Evolutionary conservation across 2,888 invertebrate species (phyloP), one percentile per base, ranked within the genome.

Genomic region (Ariolimax columbianus): DNA sequence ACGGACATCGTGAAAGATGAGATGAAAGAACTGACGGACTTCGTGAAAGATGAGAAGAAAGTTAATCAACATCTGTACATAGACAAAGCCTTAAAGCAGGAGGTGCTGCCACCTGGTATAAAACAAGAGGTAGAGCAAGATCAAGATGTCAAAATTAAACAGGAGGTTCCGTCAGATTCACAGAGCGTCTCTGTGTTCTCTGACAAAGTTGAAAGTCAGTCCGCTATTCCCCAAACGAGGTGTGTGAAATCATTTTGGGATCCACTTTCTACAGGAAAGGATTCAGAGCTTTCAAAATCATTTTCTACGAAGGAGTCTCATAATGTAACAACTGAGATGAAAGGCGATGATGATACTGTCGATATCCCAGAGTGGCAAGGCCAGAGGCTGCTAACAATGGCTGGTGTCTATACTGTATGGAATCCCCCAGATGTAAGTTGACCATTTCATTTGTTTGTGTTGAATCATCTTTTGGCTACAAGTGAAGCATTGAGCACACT

Each of bases 371-470:
- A 82, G 7, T 87, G 84, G 86, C 66, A 30, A 3, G 83, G 87
- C 9, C 90, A 90, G 43, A 88, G 95, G 77, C 94, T 97, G 4
- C 93, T 97, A 68, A 95, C 96, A 88, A 95, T 97, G 95, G 97
- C 97, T 79, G 97, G 97, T 0, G 93, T 97, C 0, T 97, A 96
- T 93, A 96, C 96, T 93, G 94, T 95, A 0, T 97, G 96, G 96
- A 95, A 95, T 89, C 92, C 94, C 75, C 89, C 93, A 47, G 91
- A 93, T 89, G 95, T 94, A 90, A 89, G 90, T 88, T 43, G 26
- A 36, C 55, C 30, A n/a, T n/a, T n/a, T n/a, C n/a, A n/a, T n/a
- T 59, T 59, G 79, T 79, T 63, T n/a, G 6, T 77, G 26, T 51
- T 47, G 11, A n/a, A n/a, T n/a, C n/a, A n/a, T n/a, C 73, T 33